phyloP scores from a whole-genome alignment of 2,113 vertebrate species.

The Hirundichthys speculiger region DNA sequence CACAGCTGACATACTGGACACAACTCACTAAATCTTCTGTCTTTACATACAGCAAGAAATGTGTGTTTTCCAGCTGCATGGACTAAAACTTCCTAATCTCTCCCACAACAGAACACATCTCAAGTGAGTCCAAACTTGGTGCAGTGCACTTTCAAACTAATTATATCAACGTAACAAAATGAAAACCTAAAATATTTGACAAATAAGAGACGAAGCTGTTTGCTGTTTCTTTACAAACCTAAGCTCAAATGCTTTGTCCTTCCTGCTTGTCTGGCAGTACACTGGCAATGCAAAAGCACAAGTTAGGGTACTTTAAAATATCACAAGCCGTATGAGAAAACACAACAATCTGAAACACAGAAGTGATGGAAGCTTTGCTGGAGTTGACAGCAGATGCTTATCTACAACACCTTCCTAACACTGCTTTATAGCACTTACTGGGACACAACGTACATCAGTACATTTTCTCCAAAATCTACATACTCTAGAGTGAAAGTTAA shows the following conservation, averaged over 20 bases:
- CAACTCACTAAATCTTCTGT: constrained; percentile 32
- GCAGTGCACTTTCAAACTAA: constrained; percentile 35
- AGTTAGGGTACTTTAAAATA: constrained; percentile 25
- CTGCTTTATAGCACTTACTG: constrained; percentile 29
- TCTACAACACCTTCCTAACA: constrained; percentile 22
- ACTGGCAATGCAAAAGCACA: constrained; percentile 48
- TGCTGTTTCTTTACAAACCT: constrained; percentile 18
- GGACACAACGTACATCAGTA: constrained; percentile 27
- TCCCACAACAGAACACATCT: constrained; percentile 11
- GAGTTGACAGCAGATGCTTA: constrained; percentile 17
- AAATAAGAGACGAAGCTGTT: constrained; percentile 27
- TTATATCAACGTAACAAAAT: constrained; percentile 42
- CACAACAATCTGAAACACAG: constrained; percentile 45
- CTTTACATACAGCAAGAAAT: constrained; percentile 24
- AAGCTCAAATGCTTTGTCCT: constrained; percentile 26
- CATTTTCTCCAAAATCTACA: constrained; percentile 41
- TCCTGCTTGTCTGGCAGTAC: constrained; percentile 47
- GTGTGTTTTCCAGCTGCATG: constrained; percentile 20
- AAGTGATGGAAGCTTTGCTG: constrained; percentile 13
- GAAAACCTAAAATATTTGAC: constrained; percentile 22
- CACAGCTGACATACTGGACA: constrained; percentile 24
- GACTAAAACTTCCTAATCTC: constrained; percentile 12
- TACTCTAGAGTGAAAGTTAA: constrained; percentile 26
- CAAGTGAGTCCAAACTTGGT: constrained; percentile 27
- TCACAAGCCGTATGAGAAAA: constrained; percentile 46